Conservation (phyloP, 2,113 vertebrate genomes). For the Rhinopomastus cyanomelas region DNA sequence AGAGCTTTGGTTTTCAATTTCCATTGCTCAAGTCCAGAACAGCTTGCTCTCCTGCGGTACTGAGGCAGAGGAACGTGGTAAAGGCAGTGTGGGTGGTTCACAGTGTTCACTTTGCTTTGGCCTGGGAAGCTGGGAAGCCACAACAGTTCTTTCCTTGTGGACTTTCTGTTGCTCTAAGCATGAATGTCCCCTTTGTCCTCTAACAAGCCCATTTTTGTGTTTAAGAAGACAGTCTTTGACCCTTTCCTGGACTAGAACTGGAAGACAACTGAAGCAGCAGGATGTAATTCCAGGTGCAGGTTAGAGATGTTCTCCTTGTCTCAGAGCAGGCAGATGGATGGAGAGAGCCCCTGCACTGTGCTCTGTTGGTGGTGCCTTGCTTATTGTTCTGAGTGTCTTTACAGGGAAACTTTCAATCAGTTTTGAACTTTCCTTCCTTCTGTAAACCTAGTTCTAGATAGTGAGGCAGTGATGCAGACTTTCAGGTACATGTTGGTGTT, state of each 20-base stretch:
- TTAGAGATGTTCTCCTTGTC: background rate
- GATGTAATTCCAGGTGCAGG: background rate
- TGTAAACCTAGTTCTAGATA: background rate
- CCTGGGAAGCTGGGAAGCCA: background rate
- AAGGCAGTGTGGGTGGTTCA: constrained; percentile 6
- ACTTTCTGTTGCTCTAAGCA: constrained; percentile 19
- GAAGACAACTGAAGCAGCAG: background rate
- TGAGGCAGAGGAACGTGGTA: background rate
- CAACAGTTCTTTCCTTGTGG: background rate
- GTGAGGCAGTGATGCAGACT: background rate
- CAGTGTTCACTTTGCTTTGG: background rate
- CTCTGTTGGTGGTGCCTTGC: background rate
- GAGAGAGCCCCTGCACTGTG: background rate
- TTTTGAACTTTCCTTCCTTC: background rate
- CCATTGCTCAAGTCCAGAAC: background rate
- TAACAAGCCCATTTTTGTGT: constrained; percentile 17
- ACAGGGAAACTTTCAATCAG: background rate
- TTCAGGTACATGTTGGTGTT: background rate
- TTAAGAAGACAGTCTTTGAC: background rate
- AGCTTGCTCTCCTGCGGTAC: background rate
- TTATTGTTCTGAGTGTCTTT: background rate
- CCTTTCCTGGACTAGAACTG: background rate
- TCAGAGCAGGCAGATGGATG: background rate
- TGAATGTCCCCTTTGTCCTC: constrained; percentile 25
- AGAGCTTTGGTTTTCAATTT: background rate